Percentiles rank a stretch among this genome's conserved stretches.
These are phyloP conservation scores for Cheiracanthium punctorium DNA, from an alignment of 2,888 invertebrate species.

Conservation along the genomic window DNA sequence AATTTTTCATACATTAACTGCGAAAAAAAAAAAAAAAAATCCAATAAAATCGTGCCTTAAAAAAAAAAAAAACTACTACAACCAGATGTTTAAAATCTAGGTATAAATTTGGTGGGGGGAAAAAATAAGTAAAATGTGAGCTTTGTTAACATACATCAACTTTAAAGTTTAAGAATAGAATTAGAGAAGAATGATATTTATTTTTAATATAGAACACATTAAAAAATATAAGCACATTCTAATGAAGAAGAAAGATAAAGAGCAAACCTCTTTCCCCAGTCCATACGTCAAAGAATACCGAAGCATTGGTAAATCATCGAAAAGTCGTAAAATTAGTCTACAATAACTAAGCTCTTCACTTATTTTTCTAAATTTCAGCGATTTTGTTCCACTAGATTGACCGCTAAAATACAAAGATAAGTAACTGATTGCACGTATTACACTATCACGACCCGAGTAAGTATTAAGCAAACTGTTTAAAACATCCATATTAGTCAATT, in stretches of 20 bases:
- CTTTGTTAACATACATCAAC: no score
- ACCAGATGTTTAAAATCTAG: no score
- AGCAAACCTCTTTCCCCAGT: slow-evolving; percentile 39
- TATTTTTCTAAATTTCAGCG: slow-evolving; percentile 37
- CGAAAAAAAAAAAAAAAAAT: no score
- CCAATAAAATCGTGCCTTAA: no score
- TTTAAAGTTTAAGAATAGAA: no score
- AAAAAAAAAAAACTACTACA: no score
- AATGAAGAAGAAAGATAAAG: neutral
- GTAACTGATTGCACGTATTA: slow-evolving; percentile 44
- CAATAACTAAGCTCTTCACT: slow-evolving; percentile 60
- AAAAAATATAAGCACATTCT: no score
- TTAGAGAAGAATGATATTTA: no score
- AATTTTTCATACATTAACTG: no score
- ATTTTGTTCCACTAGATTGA: slow-evolving; percentile 21
- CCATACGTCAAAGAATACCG: slow-evolving; percentile 39
- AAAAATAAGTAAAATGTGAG: no score
- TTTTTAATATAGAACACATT: no score
- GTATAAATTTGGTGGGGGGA: no score
- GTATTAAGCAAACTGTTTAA: slow-evolving; percentile 22
- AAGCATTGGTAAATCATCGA: slow-evolving; percentile 63
- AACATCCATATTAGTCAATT: slow-evolving; percentile 29
- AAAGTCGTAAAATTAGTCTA: slow-evolving; percentile 49
- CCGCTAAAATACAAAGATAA: slow-evolving; percentile 42
- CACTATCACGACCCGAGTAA: slow-evolving; percentile 37